phyloP scores from a whole-genome alignment of 2,113 vertebrate genomes.

The Catagonus wagneri region DNA sequence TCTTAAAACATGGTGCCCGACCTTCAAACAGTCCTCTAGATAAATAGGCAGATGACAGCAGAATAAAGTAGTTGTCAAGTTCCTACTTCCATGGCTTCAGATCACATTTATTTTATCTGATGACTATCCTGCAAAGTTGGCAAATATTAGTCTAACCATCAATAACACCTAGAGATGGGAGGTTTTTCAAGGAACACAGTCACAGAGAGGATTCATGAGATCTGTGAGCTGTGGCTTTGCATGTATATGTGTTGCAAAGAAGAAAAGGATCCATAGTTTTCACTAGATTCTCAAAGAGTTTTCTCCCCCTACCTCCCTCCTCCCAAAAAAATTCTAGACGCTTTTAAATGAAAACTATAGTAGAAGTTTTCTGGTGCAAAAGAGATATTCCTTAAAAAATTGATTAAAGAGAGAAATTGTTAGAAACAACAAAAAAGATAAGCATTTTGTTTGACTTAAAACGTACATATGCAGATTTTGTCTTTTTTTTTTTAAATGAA shows the following conservation, averaged over 20 bases:
- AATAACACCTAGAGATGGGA: background rate
- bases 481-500: background rate
- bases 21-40: background rate
- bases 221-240: background rate
- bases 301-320: rapidly evolving
- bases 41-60: background rate
- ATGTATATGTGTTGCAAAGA: too few species aligned
- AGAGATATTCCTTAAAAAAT: background rate
- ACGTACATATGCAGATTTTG: background rate
- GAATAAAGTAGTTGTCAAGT: background rate
- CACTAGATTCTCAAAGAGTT: background rate
- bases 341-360: background rate
- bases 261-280: background rate
- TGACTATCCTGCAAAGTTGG: background rate
- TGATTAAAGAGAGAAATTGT: background rate
- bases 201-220: background rate
- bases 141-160: background rate
- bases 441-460: constrained; percentile 22
- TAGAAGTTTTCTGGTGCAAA: background rate
- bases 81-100: background rate
- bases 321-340: background rate
- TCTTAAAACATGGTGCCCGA: background rate
- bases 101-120: background rate
- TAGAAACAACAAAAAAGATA: background rate
- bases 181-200: background rate